Conservation (phyloP, 30 jellyfish, hydroid and myxozoan species). For the Turritopsis rubra region DNA sequence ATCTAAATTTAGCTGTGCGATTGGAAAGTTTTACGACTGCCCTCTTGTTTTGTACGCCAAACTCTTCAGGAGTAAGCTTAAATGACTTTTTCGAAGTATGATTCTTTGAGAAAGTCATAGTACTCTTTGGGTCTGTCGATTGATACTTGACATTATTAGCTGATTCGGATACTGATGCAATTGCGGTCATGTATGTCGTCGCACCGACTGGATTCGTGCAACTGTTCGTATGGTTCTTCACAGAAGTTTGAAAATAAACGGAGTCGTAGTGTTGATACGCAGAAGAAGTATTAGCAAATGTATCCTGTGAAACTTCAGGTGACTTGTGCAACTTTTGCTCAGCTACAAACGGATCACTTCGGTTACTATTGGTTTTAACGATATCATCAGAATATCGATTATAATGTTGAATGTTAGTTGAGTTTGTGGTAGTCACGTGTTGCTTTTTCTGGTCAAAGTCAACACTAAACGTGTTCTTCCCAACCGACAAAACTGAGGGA, state of each 20-base stretch:
- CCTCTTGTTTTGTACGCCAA: neutral
- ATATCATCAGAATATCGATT: neutral
- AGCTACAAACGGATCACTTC: neutral
- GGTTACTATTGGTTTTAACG: neutral
- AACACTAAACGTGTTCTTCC: neutral
- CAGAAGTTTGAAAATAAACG: neutral
- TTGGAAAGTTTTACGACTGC: neutral
- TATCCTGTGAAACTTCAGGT: neutral
- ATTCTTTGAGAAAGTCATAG: neutral
- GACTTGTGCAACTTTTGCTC: neutral
- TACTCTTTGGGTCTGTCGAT: neutral
- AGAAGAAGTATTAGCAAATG: neutral
- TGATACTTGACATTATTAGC: too few relatives aligned
- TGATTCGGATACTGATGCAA: too few relatives aligned
- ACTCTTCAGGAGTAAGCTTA: neutral
- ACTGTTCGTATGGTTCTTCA: neutral
- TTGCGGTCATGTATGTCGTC: neutral
- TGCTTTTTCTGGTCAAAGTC: neutral
- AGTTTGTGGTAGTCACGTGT: neutral
- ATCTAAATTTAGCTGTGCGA: neutral
- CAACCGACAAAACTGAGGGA: too few relatives aligned
- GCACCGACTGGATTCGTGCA: neutral
- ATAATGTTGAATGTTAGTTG: too few relatives aligned
- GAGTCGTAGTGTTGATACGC: neutral
- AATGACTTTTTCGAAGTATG: neutral